Conservation (phyloP, 2,797 vertebrate species). For the Smutsia gigantea region DNA sequence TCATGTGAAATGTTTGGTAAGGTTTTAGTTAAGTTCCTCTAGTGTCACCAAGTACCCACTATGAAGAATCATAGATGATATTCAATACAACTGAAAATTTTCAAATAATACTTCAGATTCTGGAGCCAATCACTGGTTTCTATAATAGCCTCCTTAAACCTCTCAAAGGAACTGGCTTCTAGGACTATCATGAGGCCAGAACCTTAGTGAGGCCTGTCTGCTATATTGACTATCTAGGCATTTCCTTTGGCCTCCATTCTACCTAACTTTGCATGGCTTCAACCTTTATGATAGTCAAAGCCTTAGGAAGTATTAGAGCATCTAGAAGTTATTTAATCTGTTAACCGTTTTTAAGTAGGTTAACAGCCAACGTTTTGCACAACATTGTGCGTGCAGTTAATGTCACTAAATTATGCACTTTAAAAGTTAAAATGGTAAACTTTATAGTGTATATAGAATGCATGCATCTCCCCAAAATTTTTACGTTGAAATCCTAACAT, state of each 20-base stretch:
- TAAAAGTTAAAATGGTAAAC: background rate
- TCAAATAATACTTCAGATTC: background rate
- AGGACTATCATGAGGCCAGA: background rate
- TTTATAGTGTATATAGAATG: background rate
- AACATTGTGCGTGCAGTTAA: background rate
- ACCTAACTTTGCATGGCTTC: background rate
- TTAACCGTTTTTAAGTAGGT: background rate
- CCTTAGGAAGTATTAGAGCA: background rate
- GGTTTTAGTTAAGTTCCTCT: background rate
- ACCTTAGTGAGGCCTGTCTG: background rate
- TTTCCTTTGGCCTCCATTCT: background rate
- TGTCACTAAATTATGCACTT: background rate
- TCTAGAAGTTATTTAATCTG: slow-evolving; percentile 29
- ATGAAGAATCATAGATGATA: background rate
- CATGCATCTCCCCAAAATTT: background rate
- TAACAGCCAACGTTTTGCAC: background rate
- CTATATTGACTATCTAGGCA: background rate
- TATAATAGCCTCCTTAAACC: background rate
- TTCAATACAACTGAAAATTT: background rate
- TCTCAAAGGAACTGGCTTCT: background rate
- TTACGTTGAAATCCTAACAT: background rate
- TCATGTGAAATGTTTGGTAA: background rate
- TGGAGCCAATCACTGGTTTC: background rate
- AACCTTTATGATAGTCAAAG: background rate
- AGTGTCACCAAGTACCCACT: background rate